Evolutionary conservation across 2,888 invertebrate species (phyloP).

Genomic region (Hirtodrosophila trivittata): DNA sequence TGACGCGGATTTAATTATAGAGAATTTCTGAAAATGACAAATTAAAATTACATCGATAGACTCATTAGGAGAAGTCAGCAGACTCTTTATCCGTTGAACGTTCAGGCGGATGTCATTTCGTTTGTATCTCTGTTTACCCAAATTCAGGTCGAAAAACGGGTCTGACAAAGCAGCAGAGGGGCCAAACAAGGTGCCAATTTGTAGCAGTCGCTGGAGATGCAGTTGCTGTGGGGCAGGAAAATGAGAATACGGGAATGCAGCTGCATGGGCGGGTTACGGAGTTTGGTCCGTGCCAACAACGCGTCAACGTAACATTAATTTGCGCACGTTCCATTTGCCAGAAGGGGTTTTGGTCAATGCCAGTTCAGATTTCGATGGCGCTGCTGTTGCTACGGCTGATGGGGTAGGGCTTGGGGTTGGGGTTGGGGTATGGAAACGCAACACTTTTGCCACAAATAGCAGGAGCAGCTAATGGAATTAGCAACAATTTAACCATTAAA

Average conservation of each 20-base stretch:
- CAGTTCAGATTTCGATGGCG: conserved; percentile 20
- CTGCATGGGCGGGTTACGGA: conserved; percentile 21
- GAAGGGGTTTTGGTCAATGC: conserved; percentile 35
- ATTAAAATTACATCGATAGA: too few species aligned
- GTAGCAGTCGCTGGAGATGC: conserved; percentile 24
- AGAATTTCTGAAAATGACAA: too few species aligned
- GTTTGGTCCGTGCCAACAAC: conserved; percentile 57
- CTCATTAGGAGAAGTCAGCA: too few species aligned
- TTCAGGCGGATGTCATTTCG: too few species aligned
- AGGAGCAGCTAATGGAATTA: conserved; percentile 71
- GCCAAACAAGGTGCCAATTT: conserved; percentile 71
- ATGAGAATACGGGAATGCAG: neutral
- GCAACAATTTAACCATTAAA: conserved; percentile 80
- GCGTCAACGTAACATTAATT: conserved; percentile 71
- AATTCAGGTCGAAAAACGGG: conserved; percentile 15
- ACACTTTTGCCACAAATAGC: conserved; percentile 69
- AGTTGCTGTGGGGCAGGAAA: neutral
- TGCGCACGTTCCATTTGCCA: conserved; percentile 69
- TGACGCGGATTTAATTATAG: too few species aligned
- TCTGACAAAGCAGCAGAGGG: conserved; percentile 56
- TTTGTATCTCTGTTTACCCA: conserved; percentile 9
- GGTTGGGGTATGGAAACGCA: conserved; percentile 52
- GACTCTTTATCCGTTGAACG: too few species aligned
- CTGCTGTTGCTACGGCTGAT: conserved; percentile 6
- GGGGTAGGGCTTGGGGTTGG: conserved; percentile 15